Percentiles rank a stretch among this genome's conserved stretches.
phyloP scores from a whole-genome alignment of 2,797 vertebrate species.

The Hemitrygon akajei region DNA sequence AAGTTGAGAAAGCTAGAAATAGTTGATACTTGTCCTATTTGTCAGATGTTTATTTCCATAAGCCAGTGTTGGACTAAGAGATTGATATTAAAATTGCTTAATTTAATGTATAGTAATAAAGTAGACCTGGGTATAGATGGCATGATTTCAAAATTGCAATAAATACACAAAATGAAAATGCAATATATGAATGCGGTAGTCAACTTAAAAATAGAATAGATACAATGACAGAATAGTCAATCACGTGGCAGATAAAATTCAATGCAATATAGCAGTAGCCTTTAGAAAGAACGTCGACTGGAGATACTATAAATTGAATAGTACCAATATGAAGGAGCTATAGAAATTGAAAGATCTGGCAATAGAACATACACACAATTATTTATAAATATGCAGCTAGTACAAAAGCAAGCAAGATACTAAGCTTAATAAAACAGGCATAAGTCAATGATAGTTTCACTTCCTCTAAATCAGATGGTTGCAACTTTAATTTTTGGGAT shows the following conservation, averaged over 20 bases:
- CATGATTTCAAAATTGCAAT: background rate
- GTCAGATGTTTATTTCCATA: background rate
- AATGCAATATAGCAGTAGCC: background rate
- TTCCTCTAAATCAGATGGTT: background rate
- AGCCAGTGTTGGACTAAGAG: background rate
- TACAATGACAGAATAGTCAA: background rate
- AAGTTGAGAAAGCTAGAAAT: background rate
- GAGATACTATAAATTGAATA: background rate
- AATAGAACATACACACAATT: background rate
- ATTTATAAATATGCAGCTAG: background rate
- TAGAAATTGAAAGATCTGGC: background rate
- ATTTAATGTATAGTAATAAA: background rate
- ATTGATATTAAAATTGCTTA: background rate
- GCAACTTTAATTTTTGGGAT: background rate
- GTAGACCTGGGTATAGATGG: background rate
- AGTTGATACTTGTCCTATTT: background rate
- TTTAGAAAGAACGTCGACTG: background rate
- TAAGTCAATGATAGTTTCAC: background rate
- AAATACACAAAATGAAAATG: background rate
- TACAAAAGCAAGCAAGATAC: background rate
- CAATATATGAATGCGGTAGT: background rate
- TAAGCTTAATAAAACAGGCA: background rate
- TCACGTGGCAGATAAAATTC: background rate
- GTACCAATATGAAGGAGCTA: background rate
- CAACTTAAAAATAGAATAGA: background rate